These are phyloP conservation scores for Pheosia gnoma DNA, from an alignment of 2,888 invertebrate genomes.

Conservation along the genomic window DNA sequence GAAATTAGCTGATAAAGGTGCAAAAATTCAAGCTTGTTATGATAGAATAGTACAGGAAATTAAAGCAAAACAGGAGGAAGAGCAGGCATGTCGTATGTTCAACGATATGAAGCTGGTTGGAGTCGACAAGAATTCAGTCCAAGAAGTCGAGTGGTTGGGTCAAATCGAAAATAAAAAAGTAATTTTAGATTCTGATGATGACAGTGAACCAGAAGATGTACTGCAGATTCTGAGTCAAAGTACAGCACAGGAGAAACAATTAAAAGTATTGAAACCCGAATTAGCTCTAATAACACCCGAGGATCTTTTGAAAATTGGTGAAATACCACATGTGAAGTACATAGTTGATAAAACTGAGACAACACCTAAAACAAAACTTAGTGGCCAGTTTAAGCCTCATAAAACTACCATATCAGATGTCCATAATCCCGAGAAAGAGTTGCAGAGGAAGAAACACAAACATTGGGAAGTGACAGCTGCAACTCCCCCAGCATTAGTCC, in stretches of 20 bases:
- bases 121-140: constrained; percentile 73
- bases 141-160: constrained; percentile 85
- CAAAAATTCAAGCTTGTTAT: constrained; percentile 77
- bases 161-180: constrained; percentile 59
- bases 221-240: constrained; percentile 84
- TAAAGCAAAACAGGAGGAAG: constrained; percentile 75
- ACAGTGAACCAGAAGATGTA: constrained; percentile 84
- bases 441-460: constrained; percentile 74
- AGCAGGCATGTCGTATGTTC: constrained; percentile 77
- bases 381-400: constrained; percentile 81
- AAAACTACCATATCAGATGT: constrained; percentile 82
- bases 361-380: constrained; percentile 54
- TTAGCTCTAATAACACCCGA: constrained; percentile 78
- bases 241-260: constrained; percentile 75
- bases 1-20: constrained; percentile 85
- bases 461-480: constrained; percentile 86
- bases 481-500: constrained; percentile 84
- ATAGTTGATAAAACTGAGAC: constrained; percentile 81
- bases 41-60: constrained; percentile 77
- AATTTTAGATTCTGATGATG: constrained; percentile 83
- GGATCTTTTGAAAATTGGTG: constrained; percentile 77
- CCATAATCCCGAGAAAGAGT: constrained; percentile 83
- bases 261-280: constrained; percentile 71
- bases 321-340: constrained; percentile 78
- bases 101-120: constrained; percentile 75